Evolutionary conservation across 2,797 vertebrate species (phyloP).

Genomic region (Anguilla anguilla): DNA sequence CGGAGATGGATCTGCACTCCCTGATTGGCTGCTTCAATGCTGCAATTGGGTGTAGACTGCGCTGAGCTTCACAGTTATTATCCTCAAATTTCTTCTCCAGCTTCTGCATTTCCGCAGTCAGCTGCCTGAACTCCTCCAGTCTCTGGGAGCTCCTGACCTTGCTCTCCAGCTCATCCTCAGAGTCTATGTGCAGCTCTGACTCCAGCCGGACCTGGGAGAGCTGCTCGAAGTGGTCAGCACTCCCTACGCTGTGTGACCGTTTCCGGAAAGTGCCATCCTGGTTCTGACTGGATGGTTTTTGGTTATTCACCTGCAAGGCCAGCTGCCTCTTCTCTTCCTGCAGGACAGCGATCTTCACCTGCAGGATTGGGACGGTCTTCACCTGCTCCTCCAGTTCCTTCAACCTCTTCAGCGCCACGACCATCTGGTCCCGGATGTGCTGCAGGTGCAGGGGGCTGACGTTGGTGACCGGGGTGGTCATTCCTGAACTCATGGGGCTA

Average conservation of each 20-base stretch:
- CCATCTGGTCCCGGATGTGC: conserved; percentile 97
- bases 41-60: conserved; percentile 52
- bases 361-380: conserved; percentile 91
- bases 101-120: conserved; percentile 91
- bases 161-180: conserved; percentile 75
- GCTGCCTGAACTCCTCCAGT: conserved; percentile 87
- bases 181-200: conserved; percentile 82
- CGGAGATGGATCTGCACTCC: conserved; percentile 75
- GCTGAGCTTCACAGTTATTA: conserved; percentile 61
- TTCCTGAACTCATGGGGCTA: conserved; percentile 92
- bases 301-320: conserved; percentile 84
- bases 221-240: conserved; percentile 86
- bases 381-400: conserved; percentile 96
- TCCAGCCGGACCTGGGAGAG: conserved; percentile 71
- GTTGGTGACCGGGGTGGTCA: conserved; percentile 91
- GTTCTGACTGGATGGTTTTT: conserved; percentile 66
- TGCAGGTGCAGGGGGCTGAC: conserved; percentile 93
- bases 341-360: conserved; percentile 97
- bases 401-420: conserved; percentile 87
- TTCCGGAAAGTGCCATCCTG: conserved; percentile 78
- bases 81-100: conserved; percentile 88
- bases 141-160: conserved; percentile 81
- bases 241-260: conserved; percentile 91
- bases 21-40: conserved; percentile 48
- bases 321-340: conserved; percentile 95